These are phyloP conservation scores for Acipenser oxyrinchus DNA, from an alignment of 2,797 vertebrate genomes.

Conservation along the genomic window DNA sequence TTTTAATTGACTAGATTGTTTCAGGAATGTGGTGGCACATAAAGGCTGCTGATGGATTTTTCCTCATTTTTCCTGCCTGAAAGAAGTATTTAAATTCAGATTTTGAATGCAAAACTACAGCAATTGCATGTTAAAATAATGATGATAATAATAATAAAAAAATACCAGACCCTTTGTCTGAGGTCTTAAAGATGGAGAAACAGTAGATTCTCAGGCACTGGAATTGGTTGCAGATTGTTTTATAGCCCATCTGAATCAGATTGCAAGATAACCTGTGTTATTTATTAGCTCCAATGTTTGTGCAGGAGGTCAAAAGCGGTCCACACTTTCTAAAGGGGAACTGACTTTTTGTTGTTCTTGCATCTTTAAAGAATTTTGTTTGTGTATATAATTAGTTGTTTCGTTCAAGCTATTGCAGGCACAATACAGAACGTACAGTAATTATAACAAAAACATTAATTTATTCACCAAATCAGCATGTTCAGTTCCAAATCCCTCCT, in stretches of 20 bases:
- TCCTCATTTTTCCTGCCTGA: slow-evolving; percentile 26
- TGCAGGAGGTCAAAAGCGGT: too few relatives aligned
- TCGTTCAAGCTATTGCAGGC: too few relatives aligned
- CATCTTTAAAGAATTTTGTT: too few relatives aligned
- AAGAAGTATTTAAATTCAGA: slow-evolving; percentile 30
- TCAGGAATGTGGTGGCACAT: slow-evolving; percentile 37
- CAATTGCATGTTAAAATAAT: too few relatives aligned
- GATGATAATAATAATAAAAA: too few relatives aligned
- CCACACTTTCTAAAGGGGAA: too few relatives aligned
- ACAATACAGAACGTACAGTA: too few relatives aligned
- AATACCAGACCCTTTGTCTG: not conserved
- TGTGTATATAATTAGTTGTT: too few relatives aligned
- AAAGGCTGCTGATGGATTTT: slow-evolving; percentile 32
- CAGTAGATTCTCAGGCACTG: not conserved
- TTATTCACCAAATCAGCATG: too few relatives aligned
- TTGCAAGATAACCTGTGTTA: slow-evolving; percentile 3
- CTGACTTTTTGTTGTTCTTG: too few relatives aligned
- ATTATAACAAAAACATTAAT: too few relatives aligned
- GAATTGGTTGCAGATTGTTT: not conserved
- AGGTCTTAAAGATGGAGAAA: not conserved
- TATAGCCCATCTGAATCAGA: not conserved
- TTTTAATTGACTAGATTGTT: slow-evolving; percentile 66
- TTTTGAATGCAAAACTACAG: slow-evolving; percentile 18
- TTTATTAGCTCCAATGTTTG: not conserved
- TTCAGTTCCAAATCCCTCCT: too few relatives aligned